Evolutionary conservation across 2,797 vertebrate species (phyloP).

Genomic region (Pempheris klunzingeri): DNA sequence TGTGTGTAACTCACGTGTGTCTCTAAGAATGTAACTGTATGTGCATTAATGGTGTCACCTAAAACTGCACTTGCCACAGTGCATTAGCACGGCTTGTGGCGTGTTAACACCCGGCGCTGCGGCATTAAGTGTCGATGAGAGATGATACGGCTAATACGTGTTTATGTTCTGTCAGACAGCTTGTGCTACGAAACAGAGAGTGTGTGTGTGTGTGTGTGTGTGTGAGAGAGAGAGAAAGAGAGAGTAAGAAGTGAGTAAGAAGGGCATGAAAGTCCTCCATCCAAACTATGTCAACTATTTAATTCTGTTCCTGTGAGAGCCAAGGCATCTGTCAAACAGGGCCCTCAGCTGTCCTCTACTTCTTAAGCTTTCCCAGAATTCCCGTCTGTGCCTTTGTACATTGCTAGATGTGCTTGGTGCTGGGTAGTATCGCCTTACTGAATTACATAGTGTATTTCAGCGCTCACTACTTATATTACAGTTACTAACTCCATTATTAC

Average conservation of each 20-base stretch:
- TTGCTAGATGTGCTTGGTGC: slow-evolving; percentile 25
- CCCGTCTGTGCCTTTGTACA: slow-evolving; percentile 16
- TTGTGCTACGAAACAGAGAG: slow-evolving; percentile 27
- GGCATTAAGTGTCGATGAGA: slow-evolving; percentile 72
- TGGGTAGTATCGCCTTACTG: slow-evolving; percentile 22
- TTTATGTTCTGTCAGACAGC: slow-evolving; percentile 74
- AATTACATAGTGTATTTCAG: neutral
- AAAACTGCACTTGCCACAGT: slow-evolving; percentile 41
- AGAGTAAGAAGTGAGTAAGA: slow-evolving; percentile 37
- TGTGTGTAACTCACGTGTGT: slow-evolving; percentile 17
- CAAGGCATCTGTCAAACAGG: slow-evolving; percentile 71
- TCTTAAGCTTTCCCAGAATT: slow-evolving; percentile 55
- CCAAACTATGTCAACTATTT: slow-evolving; percentile 76
- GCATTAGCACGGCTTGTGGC: slow-evolving; percentile 64
- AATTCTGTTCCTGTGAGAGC: slow-evolving; percentile 61
- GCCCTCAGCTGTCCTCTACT: slow-evolving; percentile 72
- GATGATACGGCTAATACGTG: slow-evolving; percentile 73
- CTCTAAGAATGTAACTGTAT: slow-evolving; percentile 5
- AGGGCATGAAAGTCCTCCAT: slow-evolving; percentile 67
- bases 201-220: slow-evolving; percentile 24
- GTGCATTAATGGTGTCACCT: slow-evolving; percentile 23
- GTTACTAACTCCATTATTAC: too few relatives aligned
- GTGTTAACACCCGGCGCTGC: slow-evolving; percentile 68
- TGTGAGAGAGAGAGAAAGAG: slow-evolving; percentile 2
- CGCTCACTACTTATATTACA: neutral